Percentiles rank a stretch among this genome's conserved stretches.
These are phyloP conservation scores for Aphodius granarius DNA, from an alignment of 2,888 invertebrate species.

Conservation along the genomic window DNA sequence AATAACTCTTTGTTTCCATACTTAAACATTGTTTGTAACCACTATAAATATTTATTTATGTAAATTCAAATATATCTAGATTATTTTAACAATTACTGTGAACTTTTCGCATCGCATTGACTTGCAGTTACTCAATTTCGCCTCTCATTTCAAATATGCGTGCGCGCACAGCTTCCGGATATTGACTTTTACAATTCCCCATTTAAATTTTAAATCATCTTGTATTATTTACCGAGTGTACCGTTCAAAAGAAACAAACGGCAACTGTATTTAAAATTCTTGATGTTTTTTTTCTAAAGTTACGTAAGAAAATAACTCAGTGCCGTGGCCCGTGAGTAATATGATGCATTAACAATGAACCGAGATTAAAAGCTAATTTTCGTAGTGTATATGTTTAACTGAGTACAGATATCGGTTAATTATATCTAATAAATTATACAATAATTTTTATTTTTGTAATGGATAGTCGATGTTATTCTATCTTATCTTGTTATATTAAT, in stretches of 20 bases:
- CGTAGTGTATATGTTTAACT: neutral
- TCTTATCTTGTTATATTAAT: neutral
- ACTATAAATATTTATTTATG: neutral
- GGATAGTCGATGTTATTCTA: neutral
- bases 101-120: neutral
- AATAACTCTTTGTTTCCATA: too few species aligned
- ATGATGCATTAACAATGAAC: neutral
- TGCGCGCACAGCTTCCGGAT: neutral
- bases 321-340: neutral
- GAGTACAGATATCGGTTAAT: neutral
- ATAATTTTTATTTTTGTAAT: neutral
- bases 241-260: neutral
- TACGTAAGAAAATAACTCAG: neutral
- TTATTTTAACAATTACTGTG: neutral
- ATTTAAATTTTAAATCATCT: neutral
- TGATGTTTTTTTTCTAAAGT: neutral
- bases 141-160: neutral
- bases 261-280: neutral
- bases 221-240: neutral
- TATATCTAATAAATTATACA: neutral
- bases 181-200: neutral
- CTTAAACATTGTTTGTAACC: neutral
- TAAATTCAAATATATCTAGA: neutral
- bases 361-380: neutral
- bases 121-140: neutral